Percentiles rank a stretch among this genome's conserved stretches.
Conservation (phyloP, 2,888 invertebrate genomes). For the Agrotis clavis region DNA sequence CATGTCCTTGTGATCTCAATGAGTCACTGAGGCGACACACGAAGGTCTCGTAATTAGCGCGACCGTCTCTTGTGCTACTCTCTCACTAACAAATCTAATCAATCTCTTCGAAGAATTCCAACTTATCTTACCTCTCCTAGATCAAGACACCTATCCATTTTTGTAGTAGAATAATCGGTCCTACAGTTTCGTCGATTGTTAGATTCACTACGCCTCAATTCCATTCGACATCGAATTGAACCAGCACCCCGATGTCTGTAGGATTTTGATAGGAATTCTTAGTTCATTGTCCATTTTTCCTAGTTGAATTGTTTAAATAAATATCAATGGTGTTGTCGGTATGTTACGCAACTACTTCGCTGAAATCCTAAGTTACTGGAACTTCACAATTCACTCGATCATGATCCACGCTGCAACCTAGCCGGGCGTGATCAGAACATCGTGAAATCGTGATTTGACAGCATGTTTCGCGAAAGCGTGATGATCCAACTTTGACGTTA, state of each 20-base stretch:
- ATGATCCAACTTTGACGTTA: slow-evolving; percentile 50
- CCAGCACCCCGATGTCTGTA: background rate
- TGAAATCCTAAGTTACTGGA: slow-evolving; percentile 16
- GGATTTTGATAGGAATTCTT: background rate
- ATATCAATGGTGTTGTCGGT: background rate
- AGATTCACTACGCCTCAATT: no score
- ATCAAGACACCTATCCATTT: no score
- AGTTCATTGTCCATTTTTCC: background rate
- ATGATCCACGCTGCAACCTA: slow-evolving; percentile 36
- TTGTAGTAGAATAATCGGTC: background rate
- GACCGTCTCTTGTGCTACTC: background rate
- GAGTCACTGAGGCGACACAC: background rate
- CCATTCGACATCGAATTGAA: background rate
- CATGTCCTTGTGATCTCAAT: background rate
- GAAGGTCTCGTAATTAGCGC: no score
- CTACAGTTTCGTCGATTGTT: background rate
- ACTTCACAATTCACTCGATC: slow-evolving; percentile 31
- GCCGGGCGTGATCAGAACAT: slow-evolving; percentile 53
- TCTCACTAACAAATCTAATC: background rate
- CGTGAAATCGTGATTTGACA: slow-evolving; percentile 66
- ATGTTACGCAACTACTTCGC: background rate
- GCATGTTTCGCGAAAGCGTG: slow-evolving; percentile 59
- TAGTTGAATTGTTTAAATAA: background rate
- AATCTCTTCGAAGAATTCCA: background rate
- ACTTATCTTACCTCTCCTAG: background rate